Base-by-base conservation (phyloP, 2,888 invertebrate genomes). In the Erebia epiphron region DNA sequence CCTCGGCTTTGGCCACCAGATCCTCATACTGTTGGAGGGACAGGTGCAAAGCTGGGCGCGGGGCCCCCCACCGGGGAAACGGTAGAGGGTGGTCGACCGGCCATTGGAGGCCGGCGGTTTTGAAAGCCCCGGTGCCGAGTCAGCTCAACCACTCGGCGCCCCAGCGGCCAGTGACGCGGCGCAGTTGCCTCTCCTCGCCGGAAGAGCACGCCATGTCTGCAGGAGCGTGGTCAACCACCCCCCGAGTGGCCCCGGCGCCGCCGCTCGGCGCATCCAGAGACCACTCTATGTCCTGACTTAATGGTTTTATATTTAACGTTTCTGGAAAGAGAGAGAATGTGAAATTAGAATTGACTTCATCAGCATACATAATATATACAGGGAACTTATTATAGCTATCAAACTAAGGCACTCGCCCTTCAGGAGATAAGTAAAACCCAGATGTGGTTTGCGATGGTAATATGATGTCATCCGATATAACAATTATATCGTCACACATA, bases 131-230 rank as follows among this genome's bases (percentile, higher is more conserved):
- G 74, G 86, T 84, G 95, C 95, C 97, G 98, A 98, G 98, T 98
- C 98, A 98, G 98, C 98, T 98, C 95, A 98, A 98, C 98, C 98
- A 98, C 94, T 98, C 98, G 94, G 96, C 96, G 89, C 97, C 98
- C 97, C 97, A 98, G 86, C 97, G 96, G 84, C 97, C 97, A 88
- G 97, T 97, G 84, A 92, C 87, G 87, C 92, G 92, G 87, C 88
- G 92, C 35, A 92, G 83, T 82, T 89, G 87, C 76, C 90, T 85
- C 89, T 92, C 92, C 84, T 92, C 92, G 82, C 86, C 86, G 63
- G 92, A 91, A 72, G 88, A 86, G 75, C 90, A 89, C 68, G 88
- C 89, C 76, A 83, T 73, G 64, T 82, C 83, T 75, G 82, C 79
- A 81, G 87, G 86, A 83, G 80, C 84, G 73, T 78, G 81, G 77